phyloP scores from a whole-genome alignment of 1,140 invertebrate species.

The Xylocopa sonorina region DNA sequence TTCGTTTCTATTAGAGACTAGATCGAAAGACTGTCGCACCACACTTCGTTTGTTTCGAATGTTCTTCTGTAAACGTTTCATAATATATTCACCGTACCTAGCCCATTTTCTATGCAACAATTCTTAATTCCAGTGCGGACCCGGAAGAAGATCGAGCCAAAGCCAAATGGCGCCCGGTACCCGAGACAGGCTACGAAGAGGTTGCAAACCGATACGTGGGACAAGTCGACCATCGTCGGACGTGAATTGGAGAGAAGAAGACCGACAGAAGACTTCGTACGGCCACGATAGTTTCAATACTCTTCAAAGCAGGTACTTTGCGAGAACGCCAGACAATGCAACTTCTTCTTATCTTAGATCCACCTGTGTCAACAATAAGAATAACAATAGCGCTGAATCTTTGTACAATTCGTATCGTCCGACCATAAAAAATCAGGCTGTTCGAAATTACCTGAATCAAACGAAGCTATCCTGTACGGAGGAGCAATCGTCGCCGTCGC shows the following conservation, averaged over 20 bases:
- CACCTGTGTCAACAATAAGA: conserved; percentile 10
- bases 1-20: not conserved
- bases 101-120: not conserved
- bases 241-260: conserved; percentile 42
- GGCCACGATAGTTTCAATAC: not conserved
- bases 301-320: conserved; percentile 55
- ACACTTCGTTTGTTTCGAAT: not conserved
- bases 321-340: conserved; percentile 63
- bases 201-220: conserved; percentile 12
- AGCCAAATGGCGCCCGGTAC: conserved; percentile 7
- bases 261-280: conserved; percentile 26
- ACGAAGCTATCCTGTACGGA: conserved; percentile 55
- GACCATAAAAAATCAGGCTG: conserved; percentile 62
- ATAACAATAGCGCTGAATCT: conserved; percentile 23
- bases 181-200: conserved; percentile 40
- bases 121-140: conserved; percentile 39
- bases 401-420: conserved; percentile 28
- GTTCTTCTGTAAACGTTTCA: not conserved
- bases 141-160: conserved; percentile 33
- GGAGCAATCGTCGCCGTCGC: not conserved
- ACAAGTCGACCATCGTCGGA: not conserved
- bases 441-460: conserved; percentile 76
- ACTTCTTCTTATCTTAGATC: conserved; percentile 63
- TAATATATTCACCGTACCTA: not conserved
- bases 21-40: not conserved